Evolutionary conservation across 2,797 vertebrate species (phyloP).

Genomic region (Hippoglossus hippoglossus): DNA sequence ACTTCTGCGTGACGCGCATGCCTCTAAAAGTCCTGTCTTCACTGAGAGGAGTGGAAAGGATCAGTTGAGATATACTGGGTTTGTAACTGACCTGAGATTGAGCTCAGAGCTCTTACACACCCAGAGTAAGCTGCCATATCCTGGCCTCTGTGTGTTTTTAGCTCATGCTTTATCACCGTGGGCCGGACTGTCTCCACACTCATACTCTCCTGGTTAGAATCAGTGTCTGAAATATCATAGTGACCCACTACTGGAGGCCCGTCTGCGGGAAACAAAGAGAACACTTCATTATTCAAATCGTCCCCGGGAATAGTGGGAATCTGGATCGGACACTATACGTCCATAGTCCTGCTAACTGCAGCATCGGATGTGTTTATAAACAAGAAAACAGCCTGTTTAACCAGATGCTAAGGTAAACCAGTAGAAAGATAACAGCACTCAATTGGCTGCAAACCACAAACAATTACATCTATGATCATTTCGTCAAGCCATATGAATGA

Average conservation of each 20-base stretch:
- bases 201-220: conserved; percentile 95
- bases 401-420: background rate
- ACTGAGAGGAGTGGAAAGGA: conserved; percentile 62
- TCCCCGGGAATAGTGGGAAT: conserved; percentile 42
- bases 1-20: conserved; percentile 54
- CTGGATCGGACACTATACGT: conserved; percentile 22
- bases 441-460: background rate
- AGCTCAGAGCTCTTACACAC: conserved; percentile 89
- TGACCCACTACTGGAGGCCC: conserved; percentile 94
- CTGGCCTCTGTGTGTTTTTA: conserved; percentile 89
- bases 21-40: conserved; percentile 57
- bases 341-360: conserved; percentile 17
- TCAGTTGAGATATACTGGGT: conserved; percentile 70
- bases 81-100: conserved; percentile 90
- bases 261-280: conserved; percentile 91
- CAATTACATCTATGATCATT: background rate
- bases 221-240: conserved; percentile 98
- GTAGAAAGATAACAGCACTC: background rate
- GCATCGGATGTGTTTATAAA: conserved; percentile 1
- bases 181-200: conserved; percentile 92
- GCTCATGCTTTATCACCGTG: conserved; percentile 93
- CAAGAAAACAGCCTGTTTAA: conserved; percentile 1
- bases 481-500: background rate
- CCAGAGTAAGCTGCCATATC: conserved; percentile 86
- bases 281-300: conserved; percentile 83